These are phyloP conservation scores for Sycophaga agraensis DNA, from an alignment of 1,140 invertebrate genomes.

Conservation along the genomic window DNA sequence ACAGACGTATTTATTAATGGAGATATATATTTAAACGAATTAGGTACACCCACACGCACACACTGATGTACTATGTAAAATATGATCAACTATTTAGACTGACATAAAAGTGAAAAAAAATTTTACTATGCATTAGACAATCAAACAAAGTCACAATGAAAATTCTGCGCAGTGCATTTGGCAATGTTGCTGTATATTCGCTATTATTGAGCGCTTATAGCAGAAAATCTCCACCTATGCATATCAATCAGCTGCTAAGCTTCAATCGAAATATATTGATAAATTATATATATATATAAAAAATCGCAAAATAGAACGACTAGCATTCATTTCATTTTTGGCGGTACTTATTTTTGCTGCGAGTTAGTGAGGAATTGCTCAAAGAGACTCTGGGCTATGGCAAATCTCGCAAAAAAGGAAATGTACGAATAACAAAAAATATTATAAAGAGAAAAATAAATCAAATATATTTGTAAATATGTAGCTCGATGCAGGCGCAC, in stretches of 20 bases:
- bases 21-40: not conserved
- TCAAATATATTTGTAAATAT: not conserved
- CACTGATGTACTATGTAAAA: not conserved
- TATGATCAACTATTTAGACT: not conserved
- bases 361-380: constrained; percentile 2
- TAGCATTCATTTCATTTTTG: too few relatives aligned
- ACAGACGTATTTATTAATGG: too few relatives aligned
- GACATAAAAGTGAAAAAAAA: constrained; percentile 4
- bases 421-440: not conserved
- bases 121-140: constrained; percentile 1
- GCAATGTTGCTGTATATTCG: not conserved
- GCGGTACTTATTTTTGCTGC: not conserved
- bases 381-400: not conserved
- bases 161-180: constrained; percentile 23
- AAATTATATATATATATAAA: too few relatives aligned
- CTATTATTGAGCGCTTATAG: not conserved
- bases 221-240: not conserved
- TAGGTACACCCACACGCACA: not conserved
- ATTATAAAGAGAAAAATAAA: not conserved
- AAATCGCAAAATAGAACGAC: too few relatives aligned
- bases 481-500: constrained; percentile 5
- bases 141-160: constrained; percentile 24
- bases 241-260: constrained; percentile 5
- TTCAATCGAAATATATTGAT: not conserved
- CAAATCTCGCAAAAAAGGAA: not conserved